A percentile compares a stretch with the other conserved stretches of the same genome.
phyloP scores from a whole-genome alignment of 2,113 vertebrate species.

The Cervus canadensis region DNA sequence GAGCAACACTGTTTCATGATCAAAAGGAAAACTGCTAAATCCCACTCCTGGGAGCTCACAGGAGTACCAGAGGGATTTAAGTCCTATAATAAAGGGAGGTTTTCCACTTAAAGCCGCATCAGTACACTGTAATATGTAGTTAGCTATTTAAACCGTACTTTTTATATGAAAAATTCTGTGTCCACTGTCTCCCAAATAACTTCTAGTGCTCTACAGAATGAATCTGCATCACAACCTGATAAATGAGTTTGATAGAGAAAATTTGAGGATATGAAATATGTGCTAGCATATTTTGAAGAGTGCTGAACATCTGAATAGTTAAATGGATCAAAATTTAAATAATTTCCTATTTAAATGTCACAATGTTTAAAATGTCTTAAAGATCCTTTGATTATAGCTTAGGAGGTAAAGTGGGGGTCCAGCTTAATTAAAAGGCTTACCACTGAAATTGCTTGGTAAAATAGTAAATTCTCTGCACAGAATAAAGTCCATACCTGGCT shows the following conservation, averaged over 20 bases:
- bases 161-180: neutral
- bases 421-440: neutral
- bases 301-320: neutral
- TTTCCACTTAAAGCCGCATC: neutral
- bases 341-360: neutral
- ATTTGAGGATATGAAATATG: neutral
- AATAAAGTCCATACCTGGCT: slow-evolving; percentile 86
- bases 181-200: neutral
- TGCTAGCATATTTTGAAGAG: neutral
- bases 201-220: neutral
- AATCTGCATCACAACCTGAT: neutral
- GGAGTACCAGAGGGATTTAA: neutral
- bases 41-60: neutral
- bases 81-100: neutral
- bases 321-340: neutral
- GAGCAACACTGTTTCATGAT: neutral
- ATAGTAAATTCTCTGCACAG: neutral
- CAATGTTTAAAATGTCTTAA: neutral
- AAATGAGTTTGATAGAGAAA: neutral
- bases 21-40: neutral
- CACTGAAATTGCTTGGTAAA: neutral
- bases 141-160: neutral
- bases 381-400: neutral
- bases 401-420: neutral
- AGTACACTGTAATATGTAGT: neutral